Conservation (phyloP, 2,888 invertebrate species). For the Rhogogaster chlorosoma region DNA sequence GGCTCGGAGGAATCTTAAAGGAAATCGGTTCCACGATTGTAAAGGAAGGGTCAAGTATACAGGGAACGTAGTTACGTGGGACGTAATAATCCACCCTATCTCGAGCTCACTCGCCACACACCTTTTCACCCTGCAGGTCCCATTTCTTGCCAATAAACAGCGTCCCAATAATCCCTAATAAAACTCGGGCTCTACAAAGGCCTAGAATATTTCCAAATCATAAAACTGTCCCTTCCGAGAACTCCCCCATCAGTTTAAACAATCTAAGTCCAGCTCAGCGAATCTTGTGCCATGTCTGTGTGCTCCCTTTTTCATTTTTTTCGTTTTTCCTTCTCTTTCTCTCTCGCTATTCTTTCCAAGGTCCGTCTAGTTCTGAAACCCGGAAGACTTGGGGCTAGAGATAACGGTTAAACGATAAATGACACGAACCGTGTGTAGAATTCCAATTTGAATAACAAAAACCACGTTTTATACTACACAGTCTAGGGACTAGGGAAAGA, state of each 20-base stretch:
- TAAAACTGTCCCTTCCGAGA: constrained; percentile 44
- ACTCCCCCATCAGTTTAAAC: constrained; percentile 22
- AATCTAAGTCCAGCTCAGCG: constrained; percentile 27
- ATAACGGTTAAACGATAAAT: neutral
- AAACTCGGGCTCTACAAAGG: constrained; percentile 1
- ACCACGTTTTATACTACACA: neutral
- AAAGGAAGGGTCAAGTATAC: constrained; percentile 44
- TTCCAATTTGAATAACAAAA: constrained; percentile 1
- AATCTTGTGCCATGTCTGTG: neutral
- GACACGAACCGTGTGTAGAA: neutral
- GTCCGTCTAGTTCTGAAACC: neutral
- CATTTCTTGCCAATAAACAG: constrained; percentile 39
- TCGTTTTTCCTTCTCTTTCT: neutral
- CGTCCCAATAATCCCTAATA: constrained; percentile 43
- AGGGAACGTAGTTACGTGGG: constrained; percentile 17
- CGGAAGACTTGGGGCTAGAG: neutral
- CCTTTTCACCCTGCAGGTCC: constrained; percentile 42
- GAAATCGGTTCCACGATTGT: constrained; percentile 36
- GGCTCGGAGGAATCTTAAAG: constrained; percentile 15
- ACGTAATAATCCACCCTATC: constrained; percentile 45
- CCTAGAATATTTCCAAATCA: constrained; percentile 48
- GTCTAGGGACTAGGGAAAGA: neutral
- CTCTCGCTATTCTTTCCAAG: neutral
- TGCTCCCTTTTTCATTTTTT: neutral
- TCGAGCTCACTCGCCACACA: constrained; percentile 24